Evolutionary conservation across 1,140 invertebrate genomes (phyloP).

Genomic region (Heliconius eleuchia): DNA sequence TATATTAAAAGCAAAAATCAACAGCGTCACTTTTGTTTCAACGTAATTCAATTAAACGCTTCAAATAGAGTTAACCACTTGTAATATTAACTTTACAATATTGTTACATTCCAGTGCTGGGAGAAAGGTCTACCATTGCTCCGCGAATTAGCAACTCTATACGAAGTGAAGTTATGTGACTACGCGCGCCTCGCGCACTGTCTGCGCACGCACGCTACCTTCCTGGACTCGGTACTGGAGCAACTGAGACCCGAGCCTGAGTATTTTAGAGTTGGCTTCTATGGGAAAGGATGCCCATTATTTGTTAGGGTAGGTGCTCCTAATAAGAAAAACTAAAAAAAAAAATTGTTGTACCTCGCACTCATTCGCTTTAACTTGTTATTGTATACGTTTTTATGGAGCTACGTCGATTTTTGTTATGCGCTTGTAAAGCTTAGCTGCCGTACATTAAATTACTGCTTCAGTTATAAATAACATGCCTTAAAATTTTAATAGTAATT

Average conservation of each 20-base stretch:
- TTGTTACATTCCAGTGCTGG: constrained; percentile 86
- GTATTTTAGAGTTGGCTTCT: constrained; percentile 98
- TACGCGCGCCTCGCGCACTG: constrained; percentile 93
- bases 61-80: neutral
- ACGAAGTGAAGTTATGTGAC: constrained; percentile 94
- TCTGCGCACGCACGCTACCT: constrained; percentile 92
- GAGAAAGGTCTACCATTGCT: constrained; percentile 96
- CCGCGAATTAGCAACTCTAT: constrained; percentile 94
- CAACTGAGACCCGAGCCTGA: constrained; percentile 95
- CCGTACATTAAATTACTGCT: neutral
- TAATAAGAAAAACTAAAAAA: too few species aligned
- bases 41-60: too few species aligned
- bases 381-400: too few species aligned
- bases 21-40: too few species aligned
- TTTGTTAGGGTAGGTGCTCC: constrained; percentile 90
- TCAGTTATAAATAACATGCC: neutral
- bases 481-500: neutral
- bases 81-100: too few species aligned
- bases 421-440: constrained; percentile 58
- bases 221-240: constrained; percentile 94
- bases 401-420: too few species aligned
- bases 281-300: constrained; percentile 95
- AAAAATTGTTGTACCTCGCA: too few species aligned
- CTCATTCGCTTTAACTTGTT: too few species aligned
- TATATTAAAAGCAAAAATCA: too few species aligned